Evolutionary conservation across 1,140 invertebrate genomes (phyloP), one percentile per base, ranked within the genome.

Genomic region (Stegodyphus dumicola): DNA sequence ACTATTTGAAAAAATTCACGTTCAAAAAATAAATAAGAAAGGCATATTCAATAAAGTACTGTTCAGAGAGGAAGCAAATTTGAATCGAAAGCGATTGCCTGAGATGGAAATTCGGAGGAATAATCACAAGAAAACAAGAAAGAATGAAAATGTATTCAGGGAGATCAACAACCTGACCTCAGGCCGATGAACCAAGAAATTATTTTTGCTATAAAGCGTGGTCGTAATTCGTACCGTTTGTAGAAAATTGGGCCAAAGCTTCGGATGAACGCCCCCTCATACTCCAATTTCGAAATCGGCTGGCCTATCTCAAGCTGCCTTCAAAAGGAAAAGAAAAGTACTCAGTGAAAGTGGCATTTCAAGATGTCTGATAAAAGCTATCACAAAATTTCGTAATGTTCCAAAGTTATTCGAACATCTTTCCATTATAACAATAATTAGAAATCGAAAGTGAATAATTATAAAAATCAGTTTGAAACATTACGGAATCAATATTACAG

Each of bases 261-360:
- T 83, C 71, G 80, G 80, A 83, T 83, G 79, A 83, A 74, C 80
- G 80, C 80, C 80, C 79, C 79, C 69, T 83, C 70, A 13, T 65
- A 70, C n/a, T 73, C 78, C n/a, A 49, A 7, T 73, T 81, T 18
- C 9, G 10, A 10, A 60, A 18, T 67, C 33, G 15, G 5, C 17
- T 67, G 11, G 9, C 33, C 33, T 33, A 3, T 33, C 33, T 33
- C 33, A 33, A 67, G 9, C 66, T 67, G 17, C 7, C n/a, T 18
- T n/a, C 11, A 18, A 67, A 67, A 18, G n/a, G 33, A 67, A 66
- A 67, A 60, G 33, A n/a, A 67, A 67, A 67, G 66, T 18, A 67
- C 33, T n/a, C 33, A 13, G n/a, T 11, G 60, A n/a, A 64, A n/a
- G 11, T 11, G 60, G 11, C 60, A 64, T n/a, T 13, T 64, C 5